Evolutionary conservation across 2,113 vertebrate genomes (phyloP).

Genomic region (Microtus oregoni): DNA sequence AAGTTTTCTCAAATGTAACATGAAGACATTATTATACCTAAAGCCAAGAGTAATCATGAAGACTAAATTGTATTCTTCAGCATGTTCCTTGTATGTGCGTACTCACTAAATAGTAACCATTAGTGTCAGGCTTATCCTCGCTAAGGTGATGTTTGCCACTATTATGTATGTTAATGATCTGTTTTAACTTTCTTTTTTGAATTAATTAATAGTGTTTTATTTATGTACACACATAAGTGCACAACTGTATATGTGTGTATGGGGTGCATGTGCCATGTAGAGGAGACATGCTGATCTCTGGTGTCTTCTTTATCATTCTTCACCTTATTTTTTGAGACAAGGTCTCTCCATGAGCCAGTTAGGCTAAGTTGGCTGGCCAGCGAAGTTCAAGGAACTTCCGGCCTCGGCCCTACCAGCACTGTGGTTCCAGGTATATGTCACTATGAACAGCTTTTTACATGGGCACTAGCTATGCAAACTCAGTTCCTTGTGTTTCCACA

Average conservation of each 20-base stretch:
- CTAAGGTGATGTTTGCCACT: background rate
- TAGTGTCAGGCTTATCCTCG: constrained; percentile 34
- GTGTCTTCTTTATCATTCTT: background rate
- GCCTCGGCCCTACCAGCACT: background rate
- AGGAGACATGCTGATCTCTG: background rate
- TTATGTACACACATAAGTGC: background rate
- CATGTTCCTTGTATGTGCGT: background rate
- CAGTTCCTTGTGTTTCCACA: background rate
- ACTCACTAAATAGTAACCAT: background rate
- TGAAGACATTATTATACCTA: constrained; percentile 10
- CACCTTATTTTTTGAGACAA: background rate
- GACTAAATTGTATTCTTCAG: constrained; percentile 22
- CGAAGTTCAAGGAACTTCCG: background rate
- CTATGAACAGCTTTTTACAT: background rate
- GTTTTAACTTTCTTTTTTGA: background rate
- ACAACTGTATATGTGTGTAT: background rate
- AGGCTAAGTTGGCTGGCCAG: background rate
- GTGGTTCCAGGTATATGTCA: too few species aligned
- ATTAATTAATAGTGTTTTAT: background rate
- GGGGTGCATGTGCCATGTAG: background rate
- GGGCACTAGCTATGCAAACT: background rate
- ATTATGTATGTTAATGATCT: background rate
- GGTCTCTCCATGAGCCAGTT: background rate
- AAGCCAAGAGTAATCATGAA: background rate
- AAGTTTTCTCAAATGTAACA: constrained; percentile 12